Evolutionary conservation across 92 coral and sea anemone species (phyloP).

Genomic region (Meandrina meandrites): DNA sequence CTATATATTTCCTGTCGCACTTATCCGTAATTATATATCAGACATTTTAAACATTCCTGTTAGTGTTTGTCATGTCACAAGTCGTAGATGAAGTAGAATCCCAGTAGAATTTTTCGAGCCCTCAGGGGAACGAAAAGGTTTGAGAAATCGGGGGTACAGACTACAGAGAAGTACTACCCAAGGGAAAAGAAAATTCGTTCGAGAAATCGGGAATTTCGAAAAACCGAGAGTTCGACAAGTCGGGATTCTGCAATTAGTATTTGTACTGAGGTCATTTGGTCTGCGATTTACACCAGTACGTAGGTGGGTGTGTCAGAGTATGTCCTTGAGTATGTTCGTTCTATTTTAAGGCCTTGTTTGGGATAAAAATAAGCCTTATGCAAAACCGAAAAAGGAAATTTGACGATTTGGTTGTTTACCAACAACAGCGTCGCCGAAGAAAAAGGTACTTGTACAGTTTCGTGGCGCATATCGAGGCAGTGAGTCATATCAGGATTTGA

Average conservation of each 20-base stretch:
- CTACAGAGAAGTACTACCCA: too few relatives aligned
- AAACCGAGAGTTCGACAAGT: too few relatives aligned
- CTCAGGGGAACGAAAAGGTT: too few relatives aligned
- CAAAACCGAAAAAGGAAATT: not conserved
- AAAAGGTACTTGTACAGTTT: not conserved
- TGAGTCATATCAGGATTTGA: not conserved
- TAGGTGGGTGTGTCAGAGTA: not conserved
- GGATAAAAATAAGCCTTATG: not conserved
- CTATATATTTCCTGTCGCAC: not conserved
- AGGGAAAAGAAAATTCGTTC: too few relatives aligned
- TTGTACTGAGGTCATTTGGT: not conserved
- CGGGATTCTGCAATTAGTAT: too few relatives aligned
- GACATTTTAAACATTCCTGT: not conserved
- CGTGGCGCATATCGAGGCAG: not conserved
- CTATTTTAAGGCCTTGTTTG: conserved; percentile 5
- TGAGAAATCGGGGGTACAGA: too few relatives aligned
- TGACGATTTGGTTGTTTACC: conserved; percentile 9
- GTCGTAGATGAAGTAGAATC: too few relatives aligned
- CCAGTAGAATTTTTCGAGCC: too few relatives aligned
- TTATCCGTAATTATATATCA: not conserved
- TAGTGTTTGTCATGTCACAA: too few relatives aligned
- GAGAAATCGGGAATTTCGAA: too few relatives aligned
- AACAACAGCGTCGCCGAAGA: not conserved
- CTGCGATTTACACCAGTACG: not conserved
- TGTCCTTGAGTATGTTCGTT: not conserved